Conservation (phyloP, 2,888 invertebrate genomes). For the Mythimna loreyi region DNA sequence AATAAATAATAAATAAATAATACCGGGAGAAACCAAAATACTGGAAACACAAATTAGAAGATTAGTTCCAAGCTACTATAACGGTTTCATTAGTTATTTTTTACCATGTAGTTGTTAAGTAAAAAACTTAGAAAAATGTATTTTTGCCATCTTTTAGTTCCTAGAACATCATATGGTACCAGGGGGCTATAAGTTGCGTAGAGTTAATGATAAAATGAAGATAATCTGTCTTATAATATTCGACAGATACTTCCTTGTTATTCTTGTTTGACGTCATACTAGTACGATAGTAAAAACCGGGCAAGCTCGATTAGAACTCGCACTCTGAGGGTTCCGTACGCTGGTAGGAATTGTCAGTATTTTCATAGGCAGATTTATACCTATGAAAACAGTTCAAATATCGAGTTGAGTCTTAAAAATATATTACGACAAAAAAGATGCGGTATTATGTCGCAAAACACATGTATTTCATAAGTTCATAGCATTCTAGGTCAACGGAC, state of each 20-base stretch:
- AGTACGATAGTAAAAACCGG: neutral
- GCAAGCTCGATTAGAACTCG: no score
- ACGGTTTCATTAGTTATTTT: neutral
- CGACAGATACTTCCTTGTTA: neutral
- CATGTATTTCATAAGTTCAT: no score
- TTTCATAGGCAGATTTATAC: no score
- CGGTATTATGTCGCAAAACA: no score
- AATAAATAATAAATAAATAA: no score
- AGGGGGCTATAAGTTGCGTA: conserved; percentile 4
- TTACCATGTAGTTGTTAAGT: neutral
- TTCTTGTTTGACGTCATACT: neutral
- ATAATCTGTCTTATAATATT: conserved; percentile 1
- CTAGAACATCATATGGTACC: neutral
- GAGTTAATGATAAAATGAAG: neutral
- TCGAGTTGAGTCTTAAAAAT: no score
- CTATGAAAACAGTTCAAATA: no score
- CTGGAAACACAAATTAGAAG: neutral
- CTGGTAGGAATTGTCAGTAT: no score
- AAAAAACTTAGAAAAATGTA: neutral
- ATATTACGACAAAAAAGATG: no score
- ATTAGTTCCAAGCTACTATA: neutral
- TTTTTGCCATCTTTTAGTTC: neutral
- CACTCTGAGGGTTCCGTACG: no score
- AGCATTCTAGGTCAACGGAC: no score
- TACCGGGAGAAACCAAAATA: neutral